These are phyloP conservation scores for Meloidogyne floridensis DNA, from an alignment of 1,140 invertebrate genomes.

Conservation along the genomic window DNA sequence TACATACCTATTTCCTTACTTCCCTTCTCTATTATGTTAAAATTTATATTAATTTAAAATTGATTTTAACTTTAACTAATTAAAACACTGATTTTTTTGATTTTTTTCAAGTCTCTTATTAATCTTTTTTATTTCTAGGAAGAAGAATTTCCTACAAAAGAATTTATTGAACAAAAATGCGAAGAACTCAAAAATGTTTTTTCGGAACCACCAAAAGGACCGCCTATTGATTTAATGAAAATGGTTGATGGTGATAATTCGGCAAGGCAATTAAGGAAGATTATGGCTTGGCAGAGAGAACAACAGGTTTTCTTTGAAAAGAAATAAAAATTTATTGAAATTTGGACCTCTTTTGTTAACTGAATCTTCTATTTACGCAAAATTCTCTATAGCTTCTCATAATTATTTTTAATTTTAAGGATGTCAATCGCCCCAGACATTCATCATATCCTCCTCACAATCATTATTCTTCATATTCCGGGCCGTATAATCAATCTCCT, in stretches of 20 bases:
- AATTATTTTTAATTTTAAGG: background rate
- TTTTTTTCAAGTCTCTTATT: background rate
- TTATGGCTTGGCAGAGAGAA: slow-evolving; percentile 1
- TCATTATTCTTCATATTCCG: background rate
- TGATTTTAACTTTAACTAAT: too few relatives aligned
- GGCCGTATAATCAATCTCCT: background rate
- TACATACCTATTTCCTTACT: too few relatives aligned
- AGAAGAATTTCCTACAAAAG: slow-evolving; percentile 6
- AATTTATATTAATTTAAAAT: too few relatives aligned
- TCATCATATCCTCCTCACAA: background rate
- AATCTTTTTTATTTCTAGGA: slow-evolving; percentile 2
- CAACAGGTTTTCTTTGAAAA: background rate
- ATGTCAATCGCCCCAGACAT: background rate
- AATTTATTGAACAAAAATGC: slow-evolving; percentile 13
- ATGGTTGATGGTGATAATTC: slow-evolving; percentile 4
- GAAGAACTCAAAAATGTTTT: slow-evolving; percentile 20
- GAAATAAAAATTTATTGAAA: too few relatives aligned
- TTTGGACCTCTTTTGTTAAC: background rate
- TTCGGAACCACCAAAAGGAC: slow-evolving; percentile 13
- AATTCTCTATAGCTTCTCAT: background rate
- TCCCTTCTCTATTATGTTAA: too few relatives aligned
- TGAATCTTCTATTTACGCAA: background rate
- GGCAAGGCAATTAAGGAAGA: background rate
- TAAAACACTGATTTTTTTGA: too few relatives aligned
- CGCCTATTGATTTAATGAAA: slow-evolving; percentile 20